Evolutionary conservation across 2,797 vertebrate genomes (phyloP), one percentile per base, ranked within the genome.

Genomic region (Pogoniulus pusillus): DNA sequence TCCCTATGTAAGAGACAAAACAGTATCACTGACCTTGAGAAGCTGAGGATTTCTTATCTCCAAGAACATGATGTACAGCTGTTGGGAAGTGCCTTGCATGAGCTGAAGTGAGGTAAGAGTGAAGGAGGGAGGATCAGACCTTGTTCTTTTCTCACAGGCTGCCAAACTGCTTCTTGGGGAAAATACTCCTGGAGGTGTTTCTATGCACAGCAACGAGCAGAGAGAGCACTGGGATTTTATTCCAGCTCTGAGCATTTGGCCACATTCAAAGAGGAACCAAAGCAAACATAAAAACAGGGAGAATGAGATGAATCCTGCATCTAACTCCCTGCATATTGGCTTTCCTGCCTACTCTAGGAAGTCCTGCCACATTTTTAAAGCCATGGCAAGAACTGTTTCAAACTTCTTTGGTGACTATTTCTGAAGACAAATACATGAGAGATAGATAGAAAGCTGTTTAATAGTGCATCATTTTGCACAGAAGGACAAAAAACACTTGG

Each of bases 1-100:
- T 94, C 73, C 62, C 87, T 45, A 4, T 76, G 49, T 37, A 84
- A 93, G 66, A 79, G 22, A 55, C 29, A 75, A 55, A 92, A 94
- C 79, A 92, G 68, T 94, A 66, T 60, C 49, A 73, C 35, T 76
- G 86, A 92, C 87, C 80, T 85, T 93, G 90, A 95, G 82, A 80
- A 93, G 41, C 30, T 91, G 85, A 93, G 83, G 75, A 83, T 74
- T 93, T 94, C 37, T 95, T 91, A 91, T 92, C 87, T 91, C 57
- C 68, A 79, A 68, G 72, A 84, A 88, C 64, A 47, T 34, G 53
- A 85, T 79, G 73, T 90, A 77, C 47, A 86, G 57, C 60, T 96
- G 58, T 27, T 89, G 72, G 78, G 62, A 96, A 95, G 29, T 72
- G 62, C 57, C 63, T 86, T 76, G 86, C 20, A 82, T 93, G 89